Evolutionary conservation across 2,888 invertebrate species (phyloP).

Genomic region (Oscheius sp.): DNA sequence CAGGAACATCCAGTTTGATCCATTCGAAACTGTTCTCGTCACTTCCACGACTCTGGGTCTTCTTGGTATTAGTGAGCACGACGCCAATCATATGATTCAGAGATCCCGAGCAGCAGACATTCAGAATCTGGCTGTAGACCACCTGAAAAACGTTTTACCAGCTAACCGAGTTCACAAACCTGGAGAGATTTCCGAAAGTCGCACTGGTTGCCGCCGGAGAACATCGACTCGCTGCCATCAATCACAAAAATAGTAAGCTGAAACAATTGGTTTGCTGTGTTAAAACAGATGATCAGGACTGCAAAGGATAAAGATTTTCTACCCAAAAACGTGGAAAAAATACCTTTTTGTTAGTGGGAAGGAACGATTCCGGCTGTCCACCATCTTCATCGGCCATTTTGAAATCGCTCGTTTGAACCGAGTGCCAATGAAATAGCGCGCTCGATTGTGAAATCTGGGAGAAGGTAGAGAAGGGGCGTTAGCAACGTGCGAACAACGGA

Average conservation of each 20-base stretch:
- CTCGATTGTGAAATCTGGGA: constrained; percentile 4
- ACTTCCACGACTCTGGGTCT: constrained; percentile 5
- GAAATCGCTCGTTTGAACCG: constrained; percentile 5
- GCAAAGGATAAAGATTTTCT: no score
- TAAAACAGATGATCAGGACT: neutral
- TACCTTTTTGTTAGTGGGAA: constrained; percentile 28
- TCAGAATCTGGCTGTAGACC: constrained; percentile 25
- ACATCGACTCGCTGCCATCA: constrained; percentile 37
- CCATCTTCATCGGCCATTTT: constrained; percentile 29
- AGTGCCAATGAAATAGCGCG: neutral
- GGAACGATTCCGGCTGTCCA: neutral
- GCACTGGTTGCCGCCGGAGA: constrained; percentile 27
- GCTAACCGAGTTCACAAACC: constrained; percentile 2
- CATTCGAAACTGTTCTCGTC: constrained; percentile 28
- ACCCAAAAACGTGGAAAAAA: neutral
- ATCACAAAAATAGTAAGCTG: constrained; percentile 42
- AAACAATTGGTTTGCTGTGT: neutral
- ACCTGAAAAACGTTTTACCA: constrained; percentile 10
- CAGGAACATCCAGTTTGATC: constrained; percentile 27
- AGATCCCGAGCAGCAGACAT: constrained; percentile 37
- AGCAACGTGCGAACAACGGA: neutral
- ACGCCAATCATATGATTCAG: constrained; percentile 54
- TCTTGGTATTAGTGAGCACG: constrained; percentile 50
- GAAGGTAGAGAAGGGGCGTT: neutral
- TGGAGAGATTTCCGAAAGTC: constrained; percentile 28